Evolutionary conservation across 1,140 invertebrate species (phyloP).

Genomic region (Nasonia longicornis): DNA sequence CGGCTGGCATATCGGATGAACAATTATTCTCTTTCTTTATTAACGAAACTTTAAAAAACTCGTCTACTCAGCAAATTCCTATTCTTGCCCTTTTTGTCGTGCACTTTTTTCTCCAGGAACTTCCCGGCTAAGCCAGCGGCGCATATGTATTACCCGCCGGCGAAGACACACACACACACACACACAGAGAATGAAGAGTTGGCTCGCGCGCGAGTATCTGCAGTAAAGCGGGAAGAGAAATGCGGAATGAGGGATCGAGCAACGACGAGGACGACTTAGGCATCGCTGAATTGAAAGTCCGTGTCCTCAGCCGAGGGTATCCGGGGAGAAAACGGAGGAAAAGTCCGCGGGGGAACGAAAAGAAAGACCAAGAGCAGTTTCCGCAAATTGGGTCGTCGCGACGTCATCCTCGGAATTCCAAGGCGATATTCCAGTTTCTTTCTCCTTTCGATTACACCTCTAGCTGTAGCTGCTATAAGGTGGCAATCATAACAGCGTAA

Average conservation of each 20-base stretch:
- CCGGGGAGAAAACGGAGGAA: not conserved
- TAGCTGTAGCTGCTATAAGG: not conserved
- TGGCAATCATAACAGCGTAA: not conserved
- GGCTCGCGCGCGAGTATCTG: not conserved
- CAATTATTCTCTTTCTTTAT: no score
- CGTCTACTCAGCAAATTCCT: no score
- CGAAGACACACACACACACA: not conserved
- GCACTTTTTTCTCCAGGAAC: slow-evolving; percentile 1
- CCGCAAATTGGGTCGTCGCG: not conserved
- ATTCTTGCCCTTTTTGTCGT: not conserved
- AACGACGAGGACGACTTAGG: not conserved
- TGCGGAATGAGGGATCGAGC: not conserved
- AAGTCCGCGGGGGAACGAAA: not conserved
- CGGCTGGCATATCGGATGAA: not conserved
- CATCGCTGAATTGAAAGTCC: slow-evolving; percentile 28
- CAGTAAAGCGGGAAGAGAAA: not conserved
- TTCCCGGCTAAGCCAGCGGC: not conserved
- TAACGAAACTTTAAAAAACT: no score
- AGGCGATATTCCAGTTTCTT: not conserved
- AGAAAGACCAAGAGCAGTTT: not conserved
- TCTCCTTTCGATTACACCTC: not conserved
- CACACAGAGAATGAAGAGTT: not conserved
- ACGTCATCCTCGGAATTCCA: not conserved
- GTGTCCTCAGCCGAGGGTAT: not conserved
- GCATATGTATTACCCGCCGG: slow-evolving; percentile 7